Conservation (phyloP, 2,888 invertebrate genomes). For the Pardosa pseudoannulata region DNA sequence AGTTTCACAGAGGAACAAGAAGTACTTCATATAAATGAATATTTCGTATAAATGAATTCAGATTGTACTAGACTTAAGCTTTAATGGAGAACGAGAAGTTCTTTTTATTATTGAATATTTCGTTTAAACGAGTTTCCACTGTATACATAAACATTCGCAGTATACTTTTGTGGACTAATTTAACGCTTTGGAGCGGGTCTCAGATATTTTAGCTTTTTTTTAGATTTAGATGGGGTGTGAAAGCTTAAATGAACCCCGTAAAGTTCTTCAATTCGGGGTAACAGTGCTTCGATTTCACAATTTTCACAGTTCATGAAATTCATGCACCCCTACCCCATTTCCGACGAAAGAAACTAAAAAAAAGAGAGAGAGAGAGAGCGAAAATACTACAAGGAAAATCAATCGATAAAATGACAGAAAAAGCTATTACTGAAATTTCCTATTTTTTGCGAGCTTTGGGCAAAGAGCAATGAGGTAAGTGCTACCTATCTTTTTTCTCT, state of each 20-base stretch:
- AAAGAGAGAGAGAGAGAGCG: no score
- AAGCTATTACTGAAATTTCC: constrained; percentile 63
- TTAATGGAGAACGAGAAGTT: no score
- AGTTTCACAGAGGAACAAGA: no score
- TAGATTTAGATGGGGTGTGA: not conserved
- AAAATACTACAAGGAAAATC: not conserved
- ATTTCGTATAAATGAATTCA: no score
- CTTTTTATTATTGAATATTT: no score
- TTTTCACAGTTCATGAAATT: constrained; percentile 6
- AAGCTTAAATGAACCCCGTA: not conserved
- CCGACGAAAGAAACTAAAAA: constrained; percentile 9
- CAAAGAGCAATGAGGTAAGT: not conserved
- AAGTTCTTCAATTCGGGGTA: not conserved
- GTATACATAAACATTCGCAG: no score
- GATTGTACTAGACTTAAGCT: no score
- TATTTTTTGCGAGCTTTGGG: not conserved
- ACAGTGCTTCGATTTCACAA: not conserved
- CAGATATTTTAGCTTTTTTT: not conserved
- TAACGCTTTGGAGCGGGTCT: no score
- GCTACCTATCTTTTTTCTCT: not conserved
- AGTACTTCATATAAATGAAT: no score
- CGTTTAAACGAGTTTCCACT: no score
- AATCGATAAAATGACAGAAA: constrained; percentile 37
- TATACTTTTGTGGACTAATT: no score
- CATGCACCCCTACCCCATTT: constrained; percentile 3